Evolutionary conservation across 2,113 vertebrate species (phyloP).

Genomic region (Bucco capensis): DNA sequence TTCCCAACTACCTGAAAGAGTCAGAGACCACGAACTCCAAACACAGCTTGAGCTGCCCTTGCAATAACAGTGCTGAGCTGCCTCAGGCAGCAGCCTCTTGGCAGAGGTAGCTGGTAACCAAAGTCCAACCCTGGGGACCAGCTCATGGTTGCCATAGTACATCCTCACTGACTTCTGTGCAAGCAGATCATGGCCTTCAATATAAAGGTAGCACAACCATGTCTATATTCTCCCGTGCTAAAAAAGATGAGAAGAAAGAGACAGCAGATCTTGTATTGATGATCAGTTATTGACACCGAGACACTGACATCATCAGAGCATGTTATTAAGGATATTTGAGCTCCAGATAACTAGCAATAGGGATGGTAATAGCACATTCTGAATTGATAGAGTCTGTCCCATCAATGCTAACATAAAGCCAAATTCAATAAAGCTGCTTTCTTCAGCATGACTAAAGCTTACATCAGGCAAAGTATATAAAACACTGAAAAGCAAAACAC

Average conservation of each 20-base stretch:
- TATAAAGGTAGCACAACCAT: accelerated
- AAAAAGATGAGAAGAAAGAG: not conserved
- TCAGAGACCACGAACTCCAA: not conserved
- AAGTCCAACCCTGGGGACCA: not conserved
- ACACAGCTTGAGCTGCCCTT: not conserved
- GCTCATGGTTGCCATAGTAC: not conserved
- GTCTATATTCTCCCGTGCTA: not conserved
- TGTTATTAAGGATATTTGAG: not conserved
- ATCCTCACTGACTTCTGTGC: not conserved
- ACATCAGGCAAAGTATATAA: not conserved
- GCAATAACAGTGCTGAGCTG: not conserved
- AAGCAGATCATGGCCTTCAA: not conserved
- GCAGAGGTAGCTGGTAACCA: not conserved
- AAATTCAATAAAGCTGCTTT: conserved; percentile 36
- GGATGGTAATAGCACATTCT: not conserved
- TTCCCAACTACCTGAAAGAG: not conserved
- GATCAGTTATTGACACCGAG: not conserved
- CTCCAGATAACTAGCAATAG: not conserved
- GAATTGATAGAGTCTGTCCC: conserved; percentile 5
- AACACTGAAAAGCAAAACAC: not conserved
- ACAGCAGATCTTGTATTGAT: not conserved
- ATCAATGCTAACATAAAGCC: conserved; percentile 22
- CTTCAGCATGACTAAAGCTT: conserved; percentile 15
- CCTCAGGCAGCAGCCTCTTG: not conserved
- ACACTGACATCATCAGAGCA: not conserved